Percentiles rank a stretch among this genome's conserved stretches.
Evolutionary conservation across 2,113 vertebrate genomes (phyloP).

Genomic region (Oncorhynchus nerka): DNA sequence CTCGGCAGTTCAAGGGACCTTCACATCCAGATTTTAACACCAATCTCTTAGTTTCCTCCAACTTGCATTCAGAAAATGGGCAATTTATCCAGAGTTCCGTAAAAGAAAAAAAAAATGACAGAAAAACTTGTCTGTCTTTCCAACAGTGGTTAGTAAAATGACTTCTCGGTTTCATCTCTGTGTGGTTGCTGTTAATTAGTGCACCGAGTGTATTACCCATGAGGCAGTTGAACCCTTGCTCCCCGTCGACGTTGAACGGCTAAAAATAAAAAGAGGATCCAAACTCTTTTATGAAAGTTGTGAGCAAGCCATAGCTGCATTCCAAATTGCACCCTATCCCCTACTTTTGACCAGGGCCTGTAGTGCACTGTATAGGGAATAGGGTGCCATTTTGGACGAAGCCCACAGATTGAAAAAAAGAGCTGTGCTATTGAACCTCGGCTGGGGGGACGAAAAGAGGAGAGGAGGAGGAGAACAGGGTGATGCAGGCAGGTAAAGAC

Average conservation of each 20-base stretch:
- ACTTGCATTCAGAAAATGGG: slow-evolving; percentile 37
- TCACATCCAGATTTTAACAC: slow-evolving; percentile 53
- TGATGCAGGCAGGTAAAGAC: too few relatives aligned
- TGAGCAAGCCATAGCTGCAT: slow-evolving; percentile 4
- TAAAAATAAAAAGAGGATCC: slow-evolving; percentile 45
- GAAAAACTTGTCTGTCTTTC: slow-evolving; percentile 40
- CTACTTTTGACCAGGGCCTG: too few relatives aligned
- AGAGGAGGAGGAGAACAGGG: too few relatives aligned
- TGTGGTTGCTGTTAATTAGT: slow-evolving; percentile 65
- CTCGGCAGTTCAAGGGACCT: slow-evolving; percentile 50
- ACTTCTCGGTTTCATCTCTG: slow-evolving; percentile 48
- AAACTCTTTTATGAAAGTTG: slow-evolving; percentile 33
- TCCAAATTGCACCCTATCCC: too few relatives aligned
- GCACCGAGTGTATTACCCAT: slow-evolving; percentile 51
- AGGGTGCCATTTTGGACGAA: not conserved
- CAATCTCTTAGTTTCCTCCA: slow-evolving; percentile 19
- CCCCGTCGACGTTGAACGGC: slow-evolving; percentile 34
- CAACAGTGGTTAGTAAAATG: slow-evolving; percentile 44
- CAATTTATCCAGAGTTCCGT: slow-evolving; percentile 36
- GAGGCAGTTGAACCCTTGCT: slow-evolving; percentile 46
- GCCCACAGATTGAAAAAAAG: not conserved
- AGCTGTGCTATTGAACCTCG: too few relatives aligned
- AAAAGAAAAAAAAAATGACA: slow-evolving; percentile 23
- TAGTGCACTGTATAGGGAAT: not conserved
- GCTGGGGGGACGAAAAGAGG: too few relatives aligned